A percentile compares a stretch with the other conserved stretches of the same genome.
These are phyloP conservation scores for Leptinotarsa juncta DNA, from an alignment of 2,888 invertebrate genomes.

Conservation along the genomic window DNA sequence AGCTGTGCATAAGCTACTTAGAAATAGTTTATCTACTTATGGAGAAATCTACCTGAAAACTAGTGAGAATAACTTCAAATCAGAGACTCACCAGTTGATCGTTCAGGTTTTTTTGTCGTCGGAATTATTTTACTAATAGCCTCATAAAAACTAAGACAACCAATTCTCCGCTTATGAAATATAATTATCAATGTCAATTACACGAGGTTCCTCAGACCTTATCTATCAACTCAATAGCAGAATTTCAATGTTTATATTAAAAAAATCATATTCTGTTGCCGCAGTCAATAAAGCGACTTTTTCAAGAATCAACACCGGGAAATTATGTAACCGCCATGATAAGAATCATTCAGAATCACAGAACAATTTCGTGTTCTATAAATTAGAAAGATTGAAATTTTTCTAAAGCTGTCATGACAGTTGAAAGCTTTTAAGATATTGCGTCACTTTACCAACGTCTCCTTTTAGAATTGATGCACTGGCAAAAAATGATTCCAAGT, in stretches of 20 bases:
- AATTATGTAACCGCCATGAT: too few relatives aligned
- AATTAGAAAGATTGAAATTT: too few relatives aligned
- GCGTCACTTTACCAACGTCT: neutral
- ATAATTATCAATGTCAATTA: neutral
- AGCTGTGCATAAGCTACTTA: conserved; percentile 34
- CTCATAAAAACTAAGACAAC: neutral
- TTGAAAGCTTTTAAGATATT: neutral
- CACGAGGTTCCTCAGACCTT: neutral
- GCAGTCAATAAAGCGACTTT: neutral
- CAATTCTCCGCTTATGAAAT: neutral
- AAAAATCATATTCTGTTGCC: neutral
- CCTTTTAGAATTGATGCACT: neutral
- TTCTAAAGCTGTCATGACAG: neutral
- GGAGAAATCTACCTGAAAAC: neutral
- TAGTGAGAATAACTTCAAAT: neutral
- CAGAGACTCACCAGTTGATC: neutral
- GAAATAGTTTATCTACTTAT: conserved; percentile 9
- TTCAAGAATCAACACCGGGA: too few relatives aligned
- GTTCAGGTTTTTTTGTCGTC: neutral
- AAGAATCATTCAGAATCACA: too few relatives aligned
- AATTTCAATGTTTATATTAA: neutral
- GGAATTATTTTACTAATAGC: neutral
- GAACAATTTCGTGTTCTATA: too few relatives aligned
- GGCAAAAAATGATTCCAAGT: conserved; percentile 2
- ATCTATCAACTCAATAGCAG: neutral